Percentiles rank a stretch among this genome's conserved stretches.
Conservation (phyloP, 2,888 invertebrate genomes). For the Phania funesta region DNA sequence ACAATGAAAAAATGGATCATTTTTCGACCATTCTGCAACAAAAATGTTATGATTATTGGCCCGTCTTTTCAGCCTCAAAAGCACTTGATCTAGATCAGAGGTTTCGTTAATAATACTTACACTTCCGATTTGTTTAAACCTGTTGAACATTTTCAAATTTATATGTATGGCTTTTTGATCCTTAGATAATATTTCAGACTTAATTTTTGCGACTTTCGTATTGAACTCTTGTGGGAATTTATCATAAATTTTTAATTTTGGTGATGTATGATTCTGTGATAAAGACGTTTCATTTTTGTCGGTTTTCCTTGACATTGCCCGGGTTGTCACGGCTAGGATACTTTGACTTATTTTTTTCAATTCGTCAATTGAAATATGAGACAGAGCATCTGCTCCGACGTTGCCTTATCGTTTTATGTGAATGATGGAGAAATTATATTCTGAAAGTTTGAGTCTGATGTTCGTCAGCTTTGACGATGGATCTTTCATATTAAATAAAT, state of each 20-base stretch:
- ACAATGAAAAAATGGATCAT: neutral
- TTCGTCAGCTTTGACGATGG: too few relatives aligned
- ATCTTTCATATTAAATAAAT: too few relatives aligned
- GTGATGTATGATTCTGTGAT: neutral
- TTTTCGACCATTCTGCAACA: neutral
- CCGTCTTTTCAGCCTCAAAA: neutral
- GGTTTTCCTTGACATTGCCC: neutral
- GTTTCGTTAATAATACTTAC: neutral
- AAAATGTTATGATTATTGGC: neutral
- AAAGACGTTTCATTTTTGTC: neutral
- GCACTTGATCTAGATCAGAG: slow-evolving; percentile 2
- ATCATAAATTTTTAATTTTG: neutral
- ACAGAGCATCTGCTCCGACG: too few relatives aligned
- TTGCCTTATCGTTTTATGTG: too few relatives aligned
- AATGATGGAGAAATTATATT: too few relatives aligned
- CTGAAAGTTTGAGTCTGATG: too few relatives aligned
- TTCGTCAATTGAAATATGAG: neutral
- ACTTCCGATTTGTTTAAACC: neutral
- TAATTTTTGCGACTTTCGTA: neutral
- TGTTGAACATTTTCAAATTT: neutral
- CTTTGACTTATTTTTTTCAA: neutral
- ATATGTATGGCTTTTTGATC: neutral
- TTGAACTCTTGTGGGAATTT: neutral
- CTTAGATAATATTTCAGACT: neutral
- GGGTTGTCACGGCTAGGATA: neutral